Conservation (phyloP, 2,113 vertebrate genomes). For the Semnopithecus entellus region DNA sequence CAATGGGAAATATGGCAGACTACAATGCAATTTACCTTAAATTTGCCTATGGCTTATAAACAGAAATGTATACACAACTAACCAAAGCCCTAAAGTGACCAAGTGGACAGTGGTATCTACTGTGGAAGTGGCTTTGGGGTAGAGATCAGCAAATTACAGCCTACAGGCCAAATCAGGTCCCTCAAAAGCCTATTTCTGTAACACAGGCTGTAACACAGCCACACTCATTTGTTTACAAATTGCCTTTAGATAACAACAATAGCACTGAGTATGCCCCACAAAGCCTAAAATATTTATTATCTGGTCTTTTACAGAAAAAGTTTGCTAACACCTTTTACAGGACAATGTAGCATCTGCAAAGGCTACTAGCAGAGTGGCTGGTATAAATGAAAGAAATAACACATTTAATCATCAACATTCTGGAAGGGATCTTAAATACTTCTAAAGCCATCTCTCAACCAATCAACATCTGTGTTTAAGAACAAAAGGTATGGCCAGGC, state of each 20-base stretch:
- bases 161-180: not conserved
- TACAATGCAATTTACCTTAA: not conserved
- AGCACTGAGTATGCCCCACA: not conserved
- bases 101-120: not conserved
- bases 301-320: not conserved
- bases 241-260: not conserved
- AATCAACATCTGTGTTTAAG: not conserved
- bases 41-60: not conserved
- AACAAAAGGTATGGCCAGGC: not conserved
- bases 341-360: not conserved
- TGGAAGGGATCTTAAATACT: not conserved
- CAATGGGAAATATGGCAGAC: not conserved
- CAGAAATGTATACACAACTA: not conserved
- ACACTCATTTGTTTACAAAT: not conserved
- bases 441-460: not conserved
- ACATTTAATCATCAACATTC: not conserved
- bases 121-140: not conserved
- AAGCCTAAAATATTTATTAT: not conserved
- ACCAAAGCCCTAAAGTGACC: not conserved
- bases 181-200: not conserved
- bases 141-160: not conserved
- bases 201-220: not conserved
- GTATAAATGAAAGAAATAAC: not conserved
- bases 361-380: not conserved
- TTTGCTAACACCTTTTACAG: not conserved